Evolutionary conservation across 2,113 vertebrate species (phyloP).

Genomic region (Hypomesus transpacificus): DNA sequence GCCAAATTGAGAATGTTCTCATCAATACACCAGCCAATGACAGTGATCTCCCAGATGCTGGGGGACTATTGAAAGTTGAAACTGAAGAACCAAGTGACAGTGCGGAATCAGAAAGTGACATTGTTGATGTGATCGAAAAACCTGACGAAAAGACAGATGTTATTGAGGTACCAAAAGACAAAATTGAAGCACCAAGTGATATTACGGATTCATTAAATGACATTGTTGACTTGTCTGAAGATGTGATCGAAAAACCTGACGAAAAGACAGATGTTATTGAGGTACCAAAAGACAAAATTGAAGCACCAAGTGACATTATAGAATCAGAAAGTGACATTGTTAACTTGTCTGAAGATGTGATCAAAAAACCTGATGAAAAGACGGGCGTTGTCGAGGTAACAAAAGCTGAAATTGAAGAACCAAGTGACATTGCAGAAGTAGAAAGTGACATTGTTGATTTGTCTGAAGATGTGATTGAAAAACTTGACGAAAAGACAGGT

Average conservation of each 20-base stretch:
- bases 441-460: constrained; percentile 1
- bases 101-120: not conserved
- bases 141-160: constrained; percentile 24
- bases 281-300: not conserved
- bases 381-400: constrained; percentile 9
- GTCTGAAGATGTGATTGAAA: not conserved
- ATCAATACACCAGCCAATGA: constrained; percentile 18
- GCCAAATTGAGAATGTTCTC: constrained; percentile 18
- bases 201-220: constrained; percentile 15
- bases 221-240: not conserved
- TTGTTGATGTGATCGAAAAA: constrained; percentile 36
- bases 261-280: not conserved
- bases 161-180: not conserved
- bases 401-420: constrained; percentile 17
- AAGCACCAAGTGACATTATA: not conserved
- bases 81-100: constrained; percentile 11
- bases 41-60: constrained; percentile 40
- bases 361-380: constrained; percentile 19
- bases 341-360: not conserved
- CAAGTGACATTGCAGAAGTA: not conserved
- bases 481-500: not conserved
- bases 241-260: not conserved
- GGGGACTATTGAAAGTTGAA: constrained; percentile 51
- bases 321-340: not conserved
- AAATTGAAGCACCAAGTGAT: constrained; percentile 15